These are phyloP conservation scores for Caracal caracal DNA, from an alignment of 2,113 vertebrate species.

Conservation along the genomic window DNA sequence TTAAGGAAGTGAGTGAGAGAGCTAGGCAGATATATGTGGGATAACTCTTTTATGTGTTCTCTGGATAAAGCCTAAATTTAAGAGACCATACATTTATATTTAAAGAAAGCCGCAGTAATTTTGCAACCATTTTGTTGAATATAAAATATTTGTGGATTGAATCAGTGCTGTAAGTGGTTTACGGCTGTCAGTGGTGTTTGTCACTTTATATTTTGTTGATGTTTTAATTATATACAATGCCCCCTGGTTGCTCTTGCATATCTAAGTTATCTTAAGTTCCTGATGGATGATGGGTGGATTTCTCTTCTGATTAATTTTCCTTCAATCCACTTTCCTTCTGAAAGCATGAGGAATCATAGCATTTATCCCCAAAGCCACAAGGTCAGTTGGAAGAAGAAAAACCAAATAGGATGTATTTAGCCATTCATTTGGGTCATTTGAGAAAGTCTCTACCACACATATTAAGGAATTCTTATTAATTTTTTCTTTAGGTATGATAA, in stretches of 20 bases:
- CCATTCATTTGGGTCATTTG: neutral
- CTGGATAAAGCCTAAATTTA: neutral
- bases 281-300: neutral
- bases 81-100: neutral
- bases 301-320: neutral
- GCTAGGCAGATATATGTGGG: neutral
- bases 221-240: neutral
- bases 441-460: neutral
- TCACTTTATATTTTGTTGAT: neutral
- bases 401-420: neutral
- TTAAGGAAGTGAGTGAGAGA: constrained; percentile 1
- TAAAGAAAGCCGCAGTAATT: neutral
- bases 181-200: neutral
- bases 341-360: neutral
- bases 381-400: neutral
- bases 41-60: neutral
- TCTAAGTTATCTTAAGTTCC: constrained; percentile 34
- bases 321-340: neutral
- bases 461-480: neutral
- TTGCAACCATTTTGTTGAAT: neutral
- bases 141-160: constrained; percentile 23
- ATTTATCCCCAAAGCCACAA: neutral
- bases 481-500: neutral
- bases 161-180: neutral
- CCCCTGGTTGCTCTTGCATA: neutral